Conservation (phyloP, 2,888 invertebrate genomes). For the Rhyacophila evoluta region DNA sequence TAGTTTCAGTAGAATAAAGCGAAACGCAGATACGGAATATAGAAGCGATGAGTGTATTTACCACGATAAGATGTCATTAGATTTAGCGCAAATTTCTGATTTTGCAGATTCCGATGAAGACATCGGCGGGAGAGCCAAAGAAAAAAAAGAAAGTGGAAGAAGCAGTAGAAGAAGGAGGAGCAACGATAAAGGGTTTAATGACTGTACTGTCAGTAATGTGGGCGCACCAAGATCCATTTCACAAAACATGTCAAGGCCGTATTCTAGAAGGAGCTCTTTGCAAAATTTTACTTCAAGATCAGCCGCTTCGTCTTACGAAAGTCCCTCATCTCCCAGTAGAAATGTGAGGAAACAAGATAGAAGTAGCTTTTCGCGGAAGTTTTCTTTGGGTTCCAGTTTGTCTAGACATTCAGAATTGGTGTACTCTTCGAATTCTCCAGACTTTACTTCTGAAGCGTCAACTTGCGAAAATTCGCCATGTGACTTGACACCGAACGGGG, state of each 20-base stretch:
- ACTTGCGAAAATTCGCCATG: conserved; percentile 49
- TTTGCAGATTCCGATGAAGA: conserved; percentile 52
- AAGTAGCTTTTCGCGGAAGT: conserved; percentile 35
- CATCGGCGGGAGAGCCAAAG: conserved; percentile 16
- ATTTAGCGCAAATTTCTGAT: conserved; percentile 50
- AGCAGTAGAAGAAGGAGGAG: conserved; percentile 42
- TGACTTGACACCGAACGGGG: conserved; percentile 37
- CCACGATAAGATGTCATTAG: conserved; percentile 48
- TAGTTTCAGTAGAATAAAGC: conserved; percentile 22
- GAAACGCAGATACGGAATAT: conserved; percentile 39
- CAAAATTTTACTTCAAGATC: conserved; percentile 49
- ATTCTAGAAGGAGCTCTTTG: conserved; percentile 47
- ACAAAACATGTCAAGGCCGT: conserved; percentile 29
- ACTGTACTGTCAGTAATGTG: not conserved
- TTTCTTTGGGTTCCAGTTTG: conserved; percentile 35
- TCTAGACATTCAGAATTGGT: conserved; percentile 41
- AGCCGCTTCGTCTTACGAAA: conserved; percentile 36
- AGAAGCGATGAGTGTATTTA: conserved; percentile 47
- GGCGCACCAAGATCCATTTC: conserved; percentile 23
- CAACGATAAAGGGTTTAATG: conserved; percentile 32
- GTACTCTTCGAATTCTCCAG: conserved; percentile 49
- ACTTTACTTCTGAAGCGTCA: conserved; percentile 50
- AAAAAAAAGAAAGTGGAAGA: conserved; percentile 15
- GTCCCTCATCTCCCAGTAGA: not conserved
- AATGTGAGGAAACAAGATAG: conserved; percentile 32